A percentile compares a stretch with the other conserved stretches of the same genome.
Conservation (phyloP, 2,113 vertebrate species). For the Hydropotes inermis region DNA sequence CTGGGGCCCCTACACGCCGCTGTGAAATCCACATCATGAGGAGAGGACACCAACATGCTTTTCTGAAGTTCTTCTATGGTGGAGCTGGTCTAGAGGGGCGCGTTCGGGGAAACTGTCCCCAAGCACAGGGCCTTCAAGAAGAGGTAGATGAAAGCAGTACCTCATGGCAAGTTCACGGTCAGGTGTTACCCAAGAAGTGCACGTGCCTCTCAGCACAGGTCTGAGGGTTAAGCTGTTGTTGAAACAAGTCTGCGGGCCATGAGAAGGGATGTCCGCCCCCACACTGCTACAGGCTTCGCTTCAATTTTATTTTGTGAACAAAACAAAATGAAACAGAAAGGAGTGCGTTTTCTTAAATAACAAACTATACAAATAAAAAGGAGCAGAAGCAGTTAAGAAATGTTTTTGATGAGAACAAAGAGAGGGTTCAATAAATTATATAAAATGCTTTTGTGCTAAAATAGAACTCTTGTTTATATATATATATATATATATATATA, state of each 20-base stretch:
- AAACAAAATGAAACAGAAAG: constrained; percentile 75
- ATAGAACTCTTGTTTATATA: constrained; percentile 78
- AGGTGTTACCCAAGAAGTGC: fast-evolving
- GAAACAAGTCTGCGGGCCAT: fast-evolving
- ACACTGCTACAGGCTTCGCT: fast-evolving
- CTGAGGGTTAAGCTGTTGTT: fast-evolving
- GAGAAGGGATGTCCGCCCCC: fast-evolving
- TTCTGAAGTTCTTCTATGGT: too few species aligned
- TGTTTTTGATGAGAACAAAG: constrained; percentile 75
- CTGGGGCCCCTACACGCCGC: neutral
- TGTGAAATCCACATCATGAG: fast-evolving
- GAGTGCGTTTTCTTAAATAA: constrained; percentile 71
- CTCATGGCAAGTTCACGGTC: neutral
- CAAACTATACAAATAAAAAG: constrained; percentile 55
- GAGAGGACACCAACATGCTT: fast-evolving
- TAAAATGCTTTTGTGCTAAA: constrained; percentile 81
- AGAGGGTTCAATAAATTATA: constrained; percentile 84
- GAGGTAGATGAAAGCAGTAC: neutral
- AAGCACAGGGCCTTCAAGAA: neutral
- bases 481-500: neutral
- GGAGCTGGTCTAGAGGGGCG: neutral
- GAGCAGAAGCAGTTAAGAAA: constrained; percentile 75
- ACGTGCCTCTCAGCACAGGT: neutral
- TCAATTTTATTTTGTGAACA: constrained; percentile 55
- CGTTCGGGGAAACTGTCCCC: neutral